Percentiles rank a stretch among this genome's conserved stretches.
These are phyloP conservation scores for Catamblyrhynchus diadema DNA, from an alignment of 2,797 vertebrate species.

Conservation along the genomic window DNA sequence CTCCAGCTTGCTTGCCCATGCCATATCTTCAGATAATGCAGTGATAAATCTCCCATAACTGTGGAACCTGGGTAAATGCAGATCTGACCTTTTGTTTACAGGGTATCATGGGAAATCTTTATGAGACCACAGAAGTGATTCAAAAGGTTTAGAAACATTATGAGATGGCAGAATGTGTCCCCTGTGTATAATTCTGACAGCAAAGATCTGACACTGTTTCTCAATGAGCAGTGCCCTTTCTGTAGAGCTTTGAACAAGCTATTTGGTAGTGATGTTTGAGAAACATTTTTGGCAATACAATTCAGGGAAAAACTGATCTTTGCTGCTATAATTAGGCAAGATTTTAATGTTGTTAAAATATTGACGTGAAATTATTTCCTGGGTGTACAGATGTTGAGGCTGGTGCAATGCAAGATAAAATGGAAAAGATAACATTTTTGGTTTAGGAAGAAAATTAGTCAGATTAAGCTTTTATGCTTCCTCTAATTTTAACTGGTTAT, in stretches of 20 bases:
- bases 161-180: conserved; percentile 36
- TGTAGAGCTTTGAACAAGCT: neutral
- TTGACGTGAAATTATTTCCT: neutral
- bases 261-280: neutral
- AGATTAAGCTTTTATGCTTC: neutral
- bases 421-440: neutral
- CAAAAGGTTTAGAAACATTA: conserved; percentile 61
- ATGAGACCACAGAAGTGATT: conserved; percentile 51
- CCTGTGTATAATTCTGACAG: conserved; percentile 41
- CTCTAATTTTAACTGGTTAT: neutral
- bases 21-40: neutral
- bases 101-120: conserved; percentile 57
- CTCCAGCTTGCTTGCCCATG: neutral
- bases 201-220: conserved; percentile 20
- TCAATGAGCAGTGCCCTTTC: conserved; percentile 45
- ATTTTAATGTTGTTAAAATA: conserved; percentile 14
- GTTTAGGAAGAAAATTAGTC: neutral
- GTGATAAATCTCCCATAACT: conserved; percentile 40
- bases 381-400: neutral
- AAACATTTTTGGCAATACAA: neutral
- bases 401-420: neutral
- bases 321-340: neutral
- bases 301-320: neutral
- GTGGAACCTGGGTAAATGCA: conserved; percentile 58
- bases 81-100: conserved; percentile 72